These are phyloP conservation scores for Drosophila neotestacea DNA, from an alignment of 2,888 invertebrate genomes.

Conservation along the genomic window DNA sequence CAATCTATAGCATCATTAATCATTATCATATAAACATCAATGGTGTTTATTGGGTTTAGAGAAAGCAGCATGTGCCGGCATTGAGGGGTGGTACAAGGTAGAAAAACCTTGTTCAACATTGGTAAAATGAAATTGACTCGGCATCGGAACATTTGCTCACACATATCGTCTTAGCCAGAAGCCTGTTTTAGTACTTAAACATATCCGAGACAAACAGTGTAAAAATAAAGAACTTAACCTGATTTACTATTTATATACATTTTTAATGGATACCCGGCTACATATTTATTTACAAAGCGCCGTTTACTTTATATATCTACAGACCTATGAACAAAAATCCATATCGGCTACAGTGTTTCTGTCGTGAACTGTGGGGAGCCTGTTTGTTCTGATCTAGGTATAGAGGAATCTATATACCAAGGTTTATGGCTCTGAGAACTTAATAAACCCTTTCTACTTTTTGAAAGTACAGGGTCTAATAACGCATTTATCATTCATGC, in stretches of 20 bases:
- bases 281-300: neutral
- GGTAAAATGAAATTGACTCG: conserved; percentile 65
- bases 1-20: conserved; percentile 72
- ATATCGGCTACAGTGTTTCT: no score
- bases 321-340: neutral
- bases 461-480: neutral
- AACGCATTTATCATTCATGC: conserved; percentile 44
- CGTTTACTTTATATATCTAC: conserved; percentile 1
- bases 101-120: conserved; percentile 44
- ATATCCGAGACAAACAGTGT: conserved; percentile 10
- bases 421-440: no score
- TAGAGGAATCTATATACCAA: no score
- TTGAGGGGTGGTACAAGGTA: conserved; percentile 12
- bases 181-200: neutral
- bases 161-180: neutral
- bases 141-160: neutral
- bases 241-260: neutral
- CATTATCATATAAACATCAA: conserved; percentile 80
- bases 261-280: neutral
- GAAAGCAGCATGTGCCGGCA: conserved; percentile 13
- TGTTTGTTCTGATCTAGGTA: no score
- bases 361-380: no score
- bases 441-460: no score
- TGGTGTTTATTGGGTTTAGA: conserved; percentile 63
- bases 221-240: neutral